These are phyloP conservation scores for Dryobates pubescens DNA, from an alignment of 2,797 vertebrate genomes.

Conservation along the genomic window DNA sequence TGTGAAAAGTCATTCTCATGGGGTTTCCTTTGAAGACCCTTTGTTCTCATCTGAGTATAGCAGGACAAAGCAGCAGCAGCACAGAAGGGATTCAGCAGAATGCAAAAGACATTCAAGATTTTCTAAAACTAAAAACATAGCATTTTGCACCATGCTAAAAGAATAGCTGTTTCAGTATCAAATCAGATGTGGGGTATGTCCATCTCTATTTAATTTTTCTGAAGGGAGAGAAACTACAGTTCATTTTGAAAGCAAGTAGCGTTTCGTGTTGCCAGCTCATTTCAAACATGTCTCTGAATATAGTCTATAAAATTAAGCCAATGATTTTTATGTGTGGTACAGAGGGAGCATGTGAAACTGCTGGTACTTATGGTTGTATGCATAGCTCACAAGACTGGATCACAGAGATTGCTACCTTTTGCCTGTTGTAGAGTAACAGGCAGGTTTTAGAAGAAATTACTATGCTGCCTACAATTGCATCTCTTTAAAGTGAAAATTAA, in stretches of 20 bases:
- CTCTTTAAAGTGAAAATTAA: not conserved
- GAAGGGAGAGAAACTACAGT: not conserved
- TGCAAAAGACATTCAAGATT: not conserved
- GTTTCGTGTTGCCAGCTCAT: not conserved
- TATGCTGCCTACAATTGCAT: not conserved
- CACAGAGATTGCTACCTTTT: not conserved
- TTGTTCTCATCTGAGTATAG: not conserved
- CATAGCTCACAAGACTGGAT: not conserved
- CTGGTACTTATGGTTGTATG: not conserved
- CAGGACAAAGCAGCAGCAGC: slow-evolving; percentile 1
- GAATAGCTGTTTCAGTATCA: not conserved
- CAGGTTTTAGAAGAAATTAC: not conserved
- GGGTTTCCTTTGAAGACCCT: not conserved
- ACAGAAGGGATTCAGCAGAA: not conserved
- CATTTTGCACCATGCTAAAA: not conserved
- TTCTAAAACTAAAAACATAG: not conserved
- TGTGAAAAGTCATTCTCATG: not conserved
- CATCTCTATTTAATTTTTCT: not conserved
- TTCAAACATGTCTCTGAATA: not conserved
- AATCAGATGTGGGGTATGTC: not conserved
- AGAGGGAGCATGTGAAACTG: not conserved
- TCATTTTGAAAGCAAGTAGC: not conserved
- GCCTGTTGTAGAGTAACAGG: not conserved
- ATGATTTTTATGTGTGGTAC: not conserved
- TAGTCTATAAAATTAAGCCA: not conserved